These are phyloP conservation scores for Aegithalos caudatus DNA, from an alignment of 2,113 vertebrate species.

Conservation along the genomic window DNA sequence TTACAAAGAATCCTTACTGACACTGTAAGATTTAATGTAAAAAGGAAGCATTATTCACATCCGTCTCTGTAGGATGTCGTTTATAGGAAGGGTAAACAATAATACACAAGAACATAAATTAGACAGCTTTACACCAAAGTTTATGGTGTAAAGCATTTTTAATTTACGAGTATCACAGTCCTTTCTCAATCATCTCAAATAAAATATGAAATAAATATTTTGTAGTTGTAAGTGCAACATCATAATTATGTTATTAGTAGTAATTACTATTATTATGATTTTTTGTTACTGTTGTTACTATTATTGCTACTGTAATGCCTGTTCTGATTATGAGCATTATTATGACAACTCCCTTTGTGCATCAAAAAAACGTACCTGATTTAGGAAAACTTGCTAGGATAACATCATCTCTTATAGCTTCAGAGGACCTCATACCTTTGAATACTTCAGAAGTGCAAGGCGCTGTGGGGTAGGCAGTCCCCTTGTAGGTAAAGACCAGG, in stretches of 20 bases:
- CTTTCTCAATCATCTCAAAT: neutral
- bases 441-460: slow-evolving; percentile 44
- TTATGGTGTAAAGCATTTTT: neutral
- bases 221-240: neutral
- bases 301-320: neutral
- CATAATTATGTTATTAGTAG: neutral
- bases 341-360: neutral
- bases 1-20: neutral
- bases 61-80: neutral
- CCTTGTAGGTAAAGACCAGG: slow-evolving; percentile 29
- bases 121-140: neutral
- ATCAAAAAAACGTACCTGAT: slow-evolving; percentile 35
- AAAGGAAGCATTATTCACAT: neutral
- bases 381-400: slow-evolving; percentile 68
- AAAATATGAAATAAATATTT: neutral
- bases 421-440: slow-evolving; percentile 6
- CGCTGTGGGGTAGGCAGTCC: neutral
- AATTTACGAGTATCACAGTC: neutral
- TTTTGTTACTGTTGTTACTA: neutral
- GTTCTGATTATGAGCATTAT: neutral
- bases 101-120: neutral
- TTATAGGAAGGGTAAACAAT: neutral
- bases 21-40: neutral
- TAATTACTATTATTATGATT: neutral
- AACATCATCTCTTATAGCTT: slow-evolving; percentile 45